A percentile compares a stretch with the other conserved stretches of the same genome.
Evolutionary conservation across 2,113 vertebrate species (phyloP).

Genomic region (Eretmodus cyanostictus): DNA sequence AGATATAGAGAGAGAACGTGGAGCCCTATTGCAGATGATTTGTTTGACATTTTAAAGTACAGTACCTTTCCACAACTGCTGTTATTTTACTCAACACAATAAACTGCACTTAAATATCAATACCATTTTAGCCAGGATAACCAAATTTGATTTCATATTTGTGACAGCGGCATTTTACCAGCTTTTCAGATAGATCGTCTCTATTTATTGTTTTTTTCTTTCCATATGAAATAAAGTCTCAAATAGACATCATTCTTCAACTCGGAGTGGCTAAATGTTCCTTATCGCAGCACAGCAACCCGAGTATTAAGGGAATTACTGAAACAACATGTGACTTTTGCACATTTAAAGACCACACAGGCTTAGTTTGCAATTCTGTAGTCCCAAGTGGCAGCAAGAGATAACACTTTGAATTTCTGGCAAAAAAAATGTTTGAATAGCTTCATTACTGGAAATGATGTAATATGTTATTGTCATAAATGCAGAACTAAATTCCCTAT

Average conservation of each 20-base stretch:
- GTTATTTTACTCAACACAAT: not conserved
- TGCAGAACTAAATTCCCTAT: not conserved
- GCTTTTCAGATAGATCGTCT: not conserved
- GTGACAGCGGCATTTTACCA: not conserved
- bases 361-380: slow-evolving; percentile 20
- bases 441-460: slow-evolving; percentile 30
- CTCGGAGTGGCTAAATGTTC: not conserved
- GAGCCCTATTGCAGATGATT: not conserved
- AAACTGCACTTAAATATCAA: not conserved
- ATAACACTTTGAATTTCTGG: slow-evolving; percentile 37
- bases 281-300: slow-evolving; percentile 18
- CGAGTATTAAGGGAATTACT: slow-evolving; percentile 12
- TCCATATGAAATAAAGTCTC: not conserved
- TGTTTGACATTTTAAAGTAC: slow-evolving; percentile 29
- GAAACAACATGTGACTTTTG: slow-evolving; percentile 24
- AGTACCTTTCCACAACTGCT: not conserved
- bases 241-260: not conserved
- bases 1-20: not conserved
- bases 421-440: slow-evolving; percentile 5
- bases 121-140: not conserved
- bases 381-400: slow-evolving; percentile 31
- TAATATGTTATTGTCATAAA: slow-evolving; percentile 9
- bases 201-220: not conserved
- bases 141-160: not conserved
- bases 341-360: slow-evolving; percentile 6